phyloP scores from a whole-genome alignment of 1,140 invertebrate species.

The Hylaeus volcanicus region DNA sequence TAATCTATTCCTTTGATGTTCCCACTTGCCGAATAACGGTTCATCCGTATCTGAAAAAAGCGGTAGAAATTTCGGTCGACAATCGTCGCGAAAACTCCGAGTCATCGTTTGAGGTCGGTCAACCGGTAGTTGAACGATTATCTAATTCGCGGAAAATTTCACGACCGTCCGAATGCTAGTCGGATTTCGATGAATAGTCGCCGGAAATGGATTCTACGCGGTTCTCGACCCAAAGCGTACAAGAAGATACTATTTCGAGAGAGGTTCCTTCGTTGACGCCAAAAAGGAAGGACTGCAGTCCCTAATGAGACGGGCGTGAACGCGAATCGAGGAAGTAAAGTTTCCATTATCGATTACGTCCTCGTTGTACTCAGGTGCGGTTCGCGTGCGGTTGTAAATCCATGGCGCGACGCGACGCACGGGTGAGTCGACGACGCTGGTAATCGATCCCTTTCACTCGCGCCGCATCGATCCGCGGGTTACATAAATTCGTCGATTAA shows the following conservation, averaged over 20 bases:
- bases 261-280: background rate
- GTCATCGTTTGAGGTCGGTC: background rate
- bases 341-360: slow-evolving; percentile 62
- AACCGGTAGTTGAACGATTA: background rate
- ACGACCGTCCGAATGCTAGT: background rate
- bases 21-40: no score
- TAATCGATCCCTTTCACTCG: slow-evolving; percentile 50
- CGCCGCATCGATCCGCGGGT: slow-evolving; percentile 13
- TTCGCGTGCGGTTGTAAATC: slow-evolving; percentile 37
- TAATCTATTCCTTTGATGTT: no score
- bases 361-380: slow-evolving; percentile 13
- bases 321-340: slow-evolving; percentile 37
- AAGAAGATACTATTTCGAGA: background rate
- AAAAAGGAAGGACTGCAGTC: background rate
- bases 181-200: background rate
- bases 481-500: slow-evolving; percentile 45
- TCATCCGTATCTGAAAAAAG: background rate
- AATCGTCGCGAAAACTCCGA: no score
- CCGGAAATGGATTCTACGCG: background rate
- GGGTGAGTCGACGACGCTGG: slow-evolving; percentile 33
- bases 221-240: background rate
- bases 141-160: background rate
- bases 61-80: background rate
- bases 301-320: background rate
- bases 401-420: background rate